These are phyloP conservation scores for Haplotaxodon microlepis DNA, from an alignment of 2,113 vertebrate species.

Conservation along the genomic window DNA sequence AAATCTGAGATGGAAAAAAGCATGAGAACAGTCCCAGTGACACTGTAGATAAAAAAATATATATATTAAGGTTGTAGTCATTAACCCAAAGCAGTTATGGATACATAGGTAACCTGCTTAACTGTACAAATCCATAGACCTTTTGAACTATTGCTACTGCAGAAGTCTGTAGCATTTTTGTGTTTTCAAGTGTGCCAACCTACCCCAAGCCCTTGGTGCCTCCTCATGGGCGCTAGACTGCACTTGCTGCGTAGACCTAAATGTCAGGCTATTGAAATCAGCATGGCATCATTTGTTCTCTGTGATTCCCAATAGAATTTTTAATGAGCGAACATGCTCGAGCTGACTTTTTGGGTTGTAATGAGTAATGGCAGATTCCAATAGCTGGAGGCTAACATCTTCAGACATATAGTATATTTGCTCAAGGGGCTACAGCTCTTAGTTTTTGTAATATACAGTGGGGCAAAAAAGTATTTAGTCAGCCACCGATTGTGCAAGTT, in stretches of 20 bases:
- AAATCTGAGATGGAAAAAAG: not conserved
- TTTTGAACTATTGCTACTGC: not conserved
- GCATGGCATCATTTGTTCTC: not conserved
- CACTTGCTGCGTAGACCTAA: not conserved
- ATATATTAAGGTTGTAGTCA: not conserved
- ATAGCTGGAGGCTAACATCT: not conserved
- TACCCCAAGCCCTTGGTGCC: not conserved
- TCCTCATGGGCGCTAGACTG: not conserved
- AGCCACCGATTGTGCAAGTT: too few relatives aligned
- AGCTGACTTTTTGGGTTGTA: not conserved
- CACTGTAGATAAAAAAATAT: not conserved
- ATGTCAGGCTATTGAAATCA: slow-evolving; percentile 42
- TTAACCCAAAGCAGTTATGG: not conserved
- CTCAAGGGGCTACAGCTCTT: not conserved
- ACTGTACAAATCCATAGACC: not conserved
- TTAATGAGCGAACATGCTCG: not conserved
- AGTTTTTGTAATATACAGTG: not conserved
- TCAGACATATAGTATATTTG: not conserved
- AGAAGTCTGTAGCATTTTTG: not conserved
- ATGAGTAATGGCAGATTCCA: not conserved
- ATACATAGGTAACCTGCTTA: not conserved
- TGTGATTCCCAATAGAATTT: not conserved
- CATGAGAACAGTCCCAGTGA: not conserved
- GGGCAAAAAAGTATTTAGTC: too few relatives aligned
- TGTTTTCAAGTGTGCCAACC: not conserved